Evolutionary conservation across 1,140 invertebrate genomes (phyloP).

Genomic region (Pseudomyrmex sp.): DNA sequence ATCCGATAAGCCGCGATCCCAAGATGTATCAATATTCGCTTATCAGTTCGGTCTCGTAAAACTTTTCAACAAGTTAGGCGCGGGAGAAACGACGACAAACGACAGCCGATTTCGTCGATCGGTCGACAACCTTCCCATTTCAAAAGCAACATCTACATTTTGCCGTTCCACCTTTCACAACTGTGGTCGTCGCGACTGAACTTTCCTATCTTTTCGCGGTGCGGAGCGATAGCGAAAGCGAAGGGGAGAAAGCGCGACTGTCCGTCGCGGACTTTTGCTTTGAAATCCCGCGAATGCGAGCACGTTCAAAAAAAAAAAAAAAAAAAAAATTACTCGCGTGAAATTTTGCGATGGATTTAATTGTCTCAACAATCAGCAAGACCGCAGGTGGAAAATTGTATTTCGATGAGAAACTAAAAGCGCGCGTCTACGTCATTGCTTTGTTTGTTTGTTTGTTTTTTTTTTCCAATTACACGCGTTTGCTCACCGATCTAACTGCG

Average conservation of each 20-base stretch:
- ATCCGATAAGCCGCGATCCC: no score
- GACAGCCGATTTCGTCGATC: neutral
- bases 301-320: conserved; percentile 21
- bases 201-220: conserved; percentile 38
- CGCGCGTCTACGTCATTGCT: no score
- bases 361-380: no score
- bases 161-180: conserved; percentile 38
- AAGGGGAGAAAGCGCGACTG: conserved; percentile 70
- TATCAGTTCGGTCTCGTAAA: no score
- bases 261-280: conserved; percentile 24
- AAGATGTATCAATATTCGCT: no score
- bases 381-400: no score
- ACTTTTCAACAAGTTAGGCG: no score
- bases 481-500: neutral
- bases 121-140: neutral
- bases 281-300: conserved; percentile 35
- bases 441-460: neutral
- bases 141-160: conserved; percentile 37
- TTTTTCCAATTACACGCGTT: neutral
- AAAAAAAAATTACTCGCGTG: no score
- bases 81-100: neutral
- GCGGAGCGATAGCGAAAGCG: conserved; percentile 71
- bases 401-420: no score
- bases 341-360: no score
- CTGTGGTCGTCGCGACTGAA: conserved; percentile 9